Percentiles rank a stretch among this genome's conserved stretches.
These are phyloP conservation scores for Xiphydria camelus DNA, from an alignment of 2,888 invertebrate species.

Conservation along the genomic window DNA sequence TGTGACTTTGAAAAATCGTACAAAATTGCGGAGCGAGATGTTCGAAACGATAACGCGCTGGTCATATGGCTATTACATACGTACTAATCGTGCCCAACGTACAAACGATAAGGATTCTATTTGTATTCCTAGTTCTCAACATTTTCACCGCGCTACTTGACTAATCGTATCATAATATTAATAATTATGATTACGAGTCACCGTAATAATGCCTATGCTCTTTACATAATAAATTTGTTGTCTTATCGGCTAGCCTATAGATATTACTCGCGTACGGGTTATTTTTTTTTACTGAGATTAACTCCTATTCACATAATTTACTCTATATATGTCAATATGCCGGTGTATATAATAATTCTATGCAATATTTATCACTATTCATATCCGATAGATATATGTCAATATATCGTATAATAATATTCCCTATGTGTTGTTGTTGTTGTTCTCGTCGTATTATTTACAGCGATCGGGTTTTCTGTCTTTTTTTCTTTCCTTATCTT, in stretches of 20 bases:
- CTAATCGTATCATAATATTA: slow-evolving; percentile 35
- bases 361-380: slow-evolving; percentile 41
- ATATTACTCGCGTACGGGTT: slow-evolving; percentile 34
- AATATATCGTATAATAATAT: slow-evolving; percentile 46
- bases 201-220: slow-evolving; percentile 47
- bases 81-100: slow-evolving; percentile 47
- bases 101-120: slow-evolving; percentile 45
- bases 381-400: slow-evolving; percentile 37
- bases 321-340: slow-evolving; percentile 51
- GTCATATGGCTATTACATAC: slow-evolving; percentile 8
- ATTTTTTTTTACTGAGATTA: slow-evolving; percentile 42
- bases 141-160: slow-evolving; percentile 44
- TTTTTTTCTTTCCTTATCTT: slow-evolving; percentile 29
- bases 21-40: slow-evolving; percentile 34
- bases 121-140: slow-evolving; percentile 25
- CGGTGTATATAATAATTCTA: slow-evolving; percentile 52
- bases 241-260: slow-evolving; percentile 28
- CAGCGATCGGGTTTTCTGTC: slow-evolving; percentile 36
- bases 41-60: slow-evolving; percentile 3
- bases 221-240: slow-evolving; percentile 44
- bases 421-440: slow-evolving; percentile 47
- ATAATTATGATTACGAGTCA: slow-evolving; percentile 42
- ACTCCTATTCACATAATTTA: slow-evolving; percentile 53
- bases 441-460: slow-evolving; percentile 51
- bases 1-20: slow-evolving; percentile 47